phyloP scores from a whole-genome alignment of 1,140 invertebrate species.

The Glossosoma conforme region DNA sequence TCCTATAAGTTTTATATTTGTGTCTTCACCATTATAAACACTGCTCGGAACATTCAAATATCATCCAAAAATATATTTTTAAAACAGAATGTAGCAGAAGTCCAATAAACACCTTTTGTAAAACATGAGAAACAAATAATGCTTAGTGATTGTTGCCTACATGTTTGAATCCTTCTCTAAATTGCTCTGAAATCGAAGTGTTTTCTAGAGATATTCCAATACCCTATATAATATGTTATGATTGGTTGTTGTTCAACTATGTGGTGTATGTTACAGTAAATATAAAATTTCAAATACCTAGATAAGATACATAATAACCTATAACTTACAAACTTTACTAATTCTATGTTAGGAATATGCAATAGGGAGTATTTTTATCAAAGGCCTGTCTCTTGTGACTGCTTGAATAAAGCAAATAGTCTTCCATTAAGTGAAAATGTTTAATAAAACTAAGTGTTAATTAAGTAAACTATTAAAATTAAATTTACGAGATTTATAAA shows the following conservation, averaged over 20 bases:
- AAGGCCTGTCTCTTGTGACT: slow-evolving; percentile 32
- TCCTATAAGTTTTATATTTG: no score
- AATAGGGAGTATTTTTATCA: slow-evolving; percentile 29
- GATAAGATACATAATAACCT: slow-evolving; percentile 9
- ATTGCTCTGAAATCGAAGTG: neutral
- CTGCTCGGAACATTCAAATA: no score
- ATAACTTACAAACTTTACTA: slow-evolving; percentile 11
- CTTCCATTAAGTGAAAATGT: slow-evolving; percentile 32
- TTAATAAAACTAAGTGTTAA: slow-evolving; percentile 29
- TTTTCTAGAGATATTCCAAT: neutral
- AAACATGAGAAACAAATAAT: no score
- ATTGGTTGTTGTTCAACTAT: slow-evolving; percentile 23
- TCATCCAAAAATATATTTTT: no score
- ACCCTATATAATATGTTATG: slow-evolving; percentile 18
- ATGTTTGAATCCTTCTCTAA: no score
- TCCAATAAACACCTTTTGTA: no score
- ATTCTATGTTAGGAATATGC: slow-evolving; percentile 23
- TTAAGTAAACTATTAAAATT: slow-evolving; percentile 27
- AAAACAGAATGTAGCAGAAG: no score
- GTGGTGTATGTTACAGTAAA: slow-evolving; percentile 23
- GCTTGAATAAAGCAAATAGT: slow-evolving; percentile 32
- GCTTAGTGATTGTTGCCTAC: no score
- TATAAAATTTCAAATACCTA: slow-evolving; percentile 20
- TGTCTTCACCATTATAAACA: no score
- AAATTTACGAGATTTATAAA: slow-evolving; percentile 20